Conservation (phyloP, 2,888 invertebrate species). For the Agonopterix subpropinquella region DNA sequence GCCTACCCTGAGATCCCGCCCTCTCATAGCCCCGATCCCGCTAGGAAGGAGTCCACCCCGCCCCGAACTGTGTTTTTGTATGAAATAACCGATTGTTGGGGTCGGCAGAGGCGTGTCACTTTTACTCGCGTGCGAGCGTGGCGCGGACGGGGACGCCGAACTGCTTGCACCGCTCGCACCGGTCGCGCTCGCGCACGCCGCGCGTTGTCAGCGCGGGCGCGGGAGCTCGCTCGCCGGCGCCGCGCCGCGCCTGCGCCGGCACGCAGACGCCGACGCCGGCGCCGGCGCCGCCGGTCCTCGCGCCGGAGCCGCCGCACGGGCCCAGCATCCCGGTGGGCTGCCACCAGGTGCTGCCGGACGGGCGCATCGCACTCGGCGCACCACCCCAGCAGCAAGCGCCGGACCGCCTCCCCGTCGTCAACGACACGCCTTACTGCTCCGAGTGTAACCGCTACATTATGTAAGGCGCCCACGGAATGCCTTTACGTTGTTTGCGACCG, state of each 20-base stretch:
- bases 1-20: not conserved
- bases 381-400: constrained; percentile 39
- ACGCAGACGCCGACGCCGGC: constrained; percentile 41
- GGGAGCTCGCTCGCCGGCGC: constrained; percentile 39
- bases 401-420: constrained; percentile 60
- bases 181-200: constrained; percentile 61
- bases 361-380: constrained; percentile 65
- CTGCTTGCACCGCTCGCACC: constrained; percentile 70
- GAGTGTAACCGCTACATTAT: constrained; percentile 92
- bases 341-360: constrained; percentile 70
- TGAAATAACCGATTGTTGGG: constrained; percentile 46
- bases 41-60: too few relatives aligned
- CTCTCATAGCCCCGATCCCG: not conserved
- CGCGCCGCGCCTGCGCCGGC: constrained; percentile 56
- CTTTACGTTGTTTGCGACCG: constrained; percentile 71
- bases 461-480: constrained; percentile 81
- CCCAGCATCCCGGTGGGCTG: constrained; percentile 73
- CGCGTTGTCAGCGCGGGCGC: constrained; percentile 46
- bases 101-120: constrained; percentile 74
- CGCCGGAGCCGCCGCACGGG: constrained; percentile 54
- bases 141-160: constrained; percentile 81
- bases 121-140: constrained; percentile 87
- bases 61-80: constrained; percentile 1
- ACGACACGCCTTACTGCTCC: constrained; percentile 82
- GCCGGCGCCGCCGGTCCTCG: constrained; percentile 34